Evolutionary conservation across 2,113 vertebrate species (phyloP), one percentile per base, ranked within the genome.

Genomic region (Pavo muticus): DNA sequence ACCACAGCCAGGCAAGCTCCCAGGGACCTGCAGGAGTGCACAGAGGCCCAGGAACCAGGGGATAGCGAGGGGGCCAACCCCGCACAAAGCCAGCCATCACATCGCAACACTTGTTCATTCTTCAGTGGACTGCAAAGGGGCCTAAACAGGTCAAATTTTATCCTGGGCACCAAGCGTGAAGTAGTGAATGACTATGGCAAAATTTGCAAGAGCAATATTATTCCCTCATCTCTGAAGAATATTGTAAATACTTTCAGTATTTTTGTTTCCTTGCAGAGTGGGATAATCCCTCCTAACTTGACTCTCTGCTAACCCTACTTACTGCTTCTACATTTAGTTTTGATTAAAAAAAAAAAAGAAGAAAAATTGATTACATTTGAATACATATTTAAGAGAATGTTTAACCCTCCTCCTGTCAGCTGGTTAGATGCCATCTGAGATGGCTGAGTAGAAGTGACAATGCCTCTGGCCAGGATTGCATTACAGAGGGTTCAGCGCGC

Each of bases 51-150:
- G 80, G 45, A 88, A 52, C 0, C 2, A 1, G 0, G 3, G 45
- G 30, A 71, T 7, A 23, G 4, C 40, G 14, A 85, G 29, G 24
- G 56, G 29, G 2, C 40, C 10, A 21, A 27, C 6, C 16, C 84
- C 87, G 39, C 15, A 29, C 72, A 54, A 81, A 71, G 5, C 0
- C 0, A 15, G 6, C 54, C 17, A 84, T 61, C 0, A 0, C 63
- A 35, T 52, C 35, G 82, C 71, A 91, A 44, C 76, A 7, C 17
- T 77, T 73, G 0, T 0, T 54, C 8, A 7, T 44, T 87, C 39
- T 87, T 65, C 5, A 6, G 13, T 35, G 27, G 67, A 25, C n/a
- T 42, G 48, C 0, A 2, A 60, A 82, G 17, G 14, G 8, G 5
- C 27, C 68, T 90, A 70, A 69, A 13, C 17, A 70, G 44, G 71